Conservation (phyloP, 2,888 invertebrate genomes). For the Synanthedon tipuliformis region DNA sequence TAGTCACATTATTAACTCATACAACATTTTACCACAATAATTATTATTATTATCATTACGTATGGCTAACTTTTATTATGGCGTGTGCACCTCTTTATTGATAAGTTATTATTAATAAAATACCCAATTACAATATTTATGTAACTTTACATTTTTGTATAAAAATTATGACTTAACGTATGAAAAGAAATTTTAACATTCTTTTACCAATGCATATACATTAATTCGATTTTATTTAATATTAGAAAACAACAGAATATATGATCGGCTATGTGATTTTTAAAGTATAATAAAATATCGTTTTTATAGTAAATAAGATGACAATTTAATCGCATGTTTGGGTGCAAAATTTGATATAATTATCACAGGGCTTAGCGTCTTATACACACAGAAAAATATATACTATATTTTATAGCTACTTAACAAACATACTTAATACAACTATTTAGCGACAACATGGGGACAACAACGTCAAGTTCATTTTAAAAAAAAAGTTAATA, state of each 20-base stretch:
- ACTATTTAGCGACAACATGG: too few species aligned
- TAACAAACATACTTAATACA: too few species aligned
- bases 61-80: slow-evolving; percentile 46
- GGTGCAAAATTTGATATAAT: slow-evolving; percentile 30
- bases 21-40: neutral
- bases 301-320: neutral
- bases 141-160: too few species aligned
- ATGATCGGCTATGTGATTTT: too few species aligned
- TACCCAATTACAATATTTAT: too few species aligned
- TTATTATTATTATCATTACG: slow-evolving; percentile 1
- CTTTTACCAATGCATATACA: too few species aligned
- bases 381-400: slow-evolving; percentile 38
- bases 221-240: too few species aligned
- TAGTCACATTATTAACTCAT: neutral
- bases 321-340: slow-evolving; percentile 15
- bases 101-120: slow-evolving; percentile 10
- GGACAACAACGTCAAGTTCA: neutral
- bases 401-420: neutral
- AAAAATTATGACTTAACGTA: too few species aligned
- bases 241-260: neutral
- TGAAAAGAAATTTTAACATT: too few species aligned
- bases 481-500: neutral
- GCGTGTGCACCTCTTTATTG: slow-evolving; percentile 38
- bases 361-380: slow-evolving; percentile 49
- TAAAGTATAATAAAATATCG: neutral